These are phyloP conservation scores for Lysandra bellargus DNA, from an alignment of 2,888 invertebrate species.

Conservation along the genomic window DNA sequence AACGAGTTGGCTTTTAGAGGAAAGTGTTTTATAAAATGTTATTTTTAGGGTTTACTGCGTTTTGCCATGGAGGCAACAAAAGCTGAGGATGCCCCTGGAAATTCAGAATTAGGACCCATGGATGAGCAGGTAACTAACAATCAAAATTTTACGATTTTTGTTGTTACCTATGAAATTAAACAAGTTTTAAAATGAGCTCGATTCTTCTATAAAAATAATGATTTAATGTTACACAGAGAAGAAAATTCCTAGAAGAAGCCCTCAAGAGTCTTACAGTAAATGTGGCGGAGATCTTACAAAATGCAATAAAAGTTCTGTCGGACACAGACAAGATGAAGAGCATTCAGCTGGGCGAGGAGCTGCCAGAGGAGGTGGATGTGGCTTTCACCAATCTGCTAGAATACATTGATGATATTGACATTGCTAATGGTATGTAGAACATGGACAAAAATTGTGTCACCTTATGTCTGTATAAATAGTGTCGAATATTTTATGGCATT, in stretches of 20 bases:
- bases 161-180: not conserved
- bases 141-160: not conserved
- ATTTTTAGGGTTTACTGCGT: constrained; percentile 81
- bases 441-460: not conserved
- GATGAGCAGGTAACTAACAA: constrained; percentile 80
- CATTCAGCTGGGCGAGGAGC: constrained; percentile 64
- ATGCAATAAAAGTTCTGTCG: constrained; percentile 81
- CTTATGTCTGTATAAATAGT: too few relatives aligned
- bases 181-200: not conserved
- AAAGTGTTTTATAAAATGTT: not conserved
- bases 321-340: constrained; percentile 68
- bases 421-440: constrained; percentile 84
- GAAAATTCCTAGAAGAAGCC: constrained; percentile 86
- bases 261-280: constrained; percentile 85
- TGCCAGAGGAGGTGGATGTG: constrained; percentile 79
- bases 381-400: constrained; percentile 86
- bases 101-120: constrained; percentile 76
- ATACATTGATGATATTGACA: constrained; percentile 87
- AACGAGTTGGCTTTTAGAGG: not conserved
- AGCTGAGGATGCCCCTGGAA: constrained; percentile 78
- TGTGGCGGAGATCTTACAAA: constrained; percentile 83
- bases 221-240: constrained; percentile 74
- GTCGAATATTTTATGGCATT: too few relatives aligned
- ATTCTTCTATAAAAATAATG: not conserved
- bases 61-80: constrained; percentile 86